Conservation (phyloP, 2,797 vertebrate species). For the Halcyon smyrnensis region DNA sequence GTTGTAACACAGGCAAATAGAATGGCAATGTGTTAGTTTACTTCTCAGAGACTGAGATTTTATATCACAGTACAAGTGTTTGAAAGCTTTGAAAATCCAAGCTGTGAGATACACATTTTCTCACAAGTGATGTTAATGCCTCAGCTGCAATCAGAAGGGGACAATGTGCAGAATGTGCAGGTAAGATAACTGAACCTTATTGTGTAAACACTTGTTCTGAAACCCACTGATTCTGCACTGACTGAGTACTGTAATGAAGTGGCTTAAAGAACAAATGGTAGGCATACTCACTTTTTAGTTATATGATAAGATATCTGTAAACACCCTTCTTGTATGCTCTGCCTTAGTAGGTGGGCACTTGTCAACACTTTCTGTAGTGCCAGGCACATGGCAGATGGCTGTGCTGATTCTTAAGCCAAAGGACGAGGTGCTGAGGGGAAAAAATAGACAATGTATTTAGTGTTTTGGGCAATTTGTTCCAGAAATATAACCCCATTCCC, state of each 20-base stretch:
- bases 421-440: neutral
- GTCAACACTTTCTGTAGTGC: neutral
- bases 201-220: neutral
- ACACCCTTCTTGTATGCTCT: neutral
- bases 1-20: neutral
- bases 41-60: neutral
- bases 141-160: neutral
- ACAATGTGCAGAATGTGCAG: neutral
- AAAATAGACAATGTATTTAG: neutral
- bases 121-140: neutral
- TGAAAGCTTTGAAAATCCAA: neutral
- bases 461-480: neutral
- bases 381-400: neutral
- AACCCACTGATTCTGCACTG: neutral
- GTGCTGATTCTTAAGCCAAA: neutral
- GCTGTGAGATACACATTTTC: neutral
- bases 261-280: neutral
- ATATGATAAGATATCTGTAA: neutral
- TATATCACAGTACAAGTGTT: neutral
- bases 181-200: neutral
- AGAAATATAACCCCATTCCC: neutral
- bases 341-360: neutral
- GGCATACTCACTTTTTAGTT: neutral
- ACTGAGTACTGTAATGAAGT: neutral
- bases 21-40: neutral